Percentiles rank a stretch among this genome's conserved stretches.
phyloP scores from a whole-genome alignment of 1,140 invertebrate genomes.

The Drosophila asahinai region DNA sequence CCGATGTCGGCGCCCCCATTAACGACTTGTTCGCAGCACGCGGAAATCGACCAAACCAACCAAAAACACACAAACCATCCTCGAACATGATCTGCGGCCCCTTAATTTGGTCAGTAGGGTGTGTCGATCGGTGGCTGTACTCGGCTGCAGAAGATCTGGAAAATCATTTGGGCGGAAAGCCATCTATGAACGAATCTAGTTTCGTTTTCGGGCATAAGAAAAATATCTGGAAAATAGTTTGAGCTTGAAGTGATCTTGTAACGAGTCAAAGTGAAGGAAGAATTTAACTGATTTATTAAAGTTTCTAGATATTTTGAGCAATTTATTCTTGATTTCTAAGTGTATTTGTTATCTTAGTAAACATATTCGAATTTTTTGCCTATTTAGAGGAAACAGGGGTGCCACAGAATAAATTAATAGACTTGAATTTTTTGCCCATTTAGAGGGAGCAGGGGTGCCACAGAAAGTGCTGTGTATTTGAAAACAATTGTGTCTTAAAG shows the following conservation, averaged over 20 bases:
- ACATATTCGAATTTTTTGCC: no score
- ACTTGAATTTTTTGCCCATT: no score
- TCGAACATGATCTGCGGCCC: slow-evolving; percentile 32
- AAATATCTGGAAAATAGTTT: neutral
- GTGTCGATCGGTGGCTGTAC: slow-evolving; percentile 2
- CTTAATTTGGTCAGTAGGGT: slow-evolving; percentile 25
- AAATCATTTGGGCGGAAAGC: slow-evolving; percentile 6
- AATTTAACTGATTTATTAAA: neutral
- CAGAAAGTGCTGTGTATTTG: no score
- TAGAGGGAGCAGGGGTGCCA: neutral
- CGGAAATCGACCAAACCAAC: slow-evolving; percentile 56
- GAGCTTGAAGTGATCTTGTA: neutral
- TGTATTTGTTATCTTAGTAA: no score
- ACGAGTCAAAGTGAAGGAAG: no score
- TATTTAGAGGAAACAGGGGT: neutral
- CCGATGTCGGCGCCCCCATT: slow-evolving; percentile 59
- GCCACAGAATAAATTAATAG: no score
- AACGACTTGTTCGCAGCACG: slow-evolving; percentile 65
- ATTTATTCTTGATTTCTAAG: no score
- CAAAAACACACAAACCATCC: slow-evolving; percentile 30
- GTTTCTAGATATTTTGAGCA: no score
- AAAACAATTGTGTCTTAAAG: no score
- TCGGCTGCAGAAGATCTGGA: neutral
- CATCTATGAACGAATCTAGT: neutral
- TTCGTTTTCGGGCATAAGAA: neutral